Conservation (phyloP, 2,797 vertebrate genomes). For the Cuculus canorus region DNA sequence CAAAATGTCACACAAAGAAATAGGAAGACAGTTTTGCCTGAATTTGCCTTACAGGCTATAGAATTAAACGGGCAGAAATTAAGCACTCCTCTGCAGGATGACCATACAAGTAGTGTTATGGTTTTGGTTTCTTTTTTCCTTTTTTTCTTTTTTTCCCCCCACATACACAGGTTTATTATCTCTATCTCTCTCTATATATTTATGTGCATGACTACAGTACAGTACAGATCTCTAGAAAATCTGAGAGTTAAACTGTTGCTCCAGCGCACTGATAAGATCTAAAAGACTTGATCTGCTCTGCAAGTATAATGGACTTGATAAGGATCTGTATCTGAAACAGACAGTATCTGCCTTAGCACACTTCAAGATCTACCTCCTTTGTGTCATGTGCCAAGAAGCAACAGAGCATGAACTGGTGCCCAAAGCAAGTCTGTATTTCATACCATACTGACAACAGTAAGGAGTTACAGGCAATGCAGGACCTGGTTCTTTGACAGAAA, state of each 20-base stretch:
- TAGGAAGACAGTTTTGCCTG: neutral
- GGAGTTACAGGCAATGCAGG: neutral
- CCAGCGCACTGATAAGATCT: neutral
- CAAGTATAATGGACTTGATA: neutral
- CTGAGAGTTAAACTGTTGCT: neutral
- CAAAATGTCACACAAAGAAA: neutral
- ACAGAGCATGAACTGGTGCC: neutral
- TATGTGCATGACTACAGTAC: neutral
- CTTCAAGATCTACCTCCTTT: neutral
- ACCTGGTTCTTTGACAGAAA: neutral
- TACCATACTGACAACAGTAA: neutral
- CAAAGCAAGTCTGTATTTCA: neutral
- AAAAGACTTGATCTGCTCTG: neutral
- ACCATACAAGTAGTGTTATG: neutral
- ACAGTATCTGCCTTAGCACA: neutral
- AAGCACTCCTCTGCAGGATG: neutral
- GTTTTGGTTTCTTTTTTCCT: neutral
- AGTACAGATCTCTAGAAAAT: neutral
- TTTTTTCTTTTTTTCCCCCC: neutral
- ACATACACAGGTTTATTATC: neutral
- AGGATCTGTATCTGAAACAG: neutral
- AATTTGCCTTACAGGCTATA: neutral
- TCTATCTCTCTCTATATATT: neutral
- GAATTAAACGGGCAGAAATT: neutral
- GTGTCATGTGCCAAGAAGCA: neutral